phyloP scores from a whole-genome alignment of 1,140 invertebrate species.

The Bemisia tabaci region DNA sequence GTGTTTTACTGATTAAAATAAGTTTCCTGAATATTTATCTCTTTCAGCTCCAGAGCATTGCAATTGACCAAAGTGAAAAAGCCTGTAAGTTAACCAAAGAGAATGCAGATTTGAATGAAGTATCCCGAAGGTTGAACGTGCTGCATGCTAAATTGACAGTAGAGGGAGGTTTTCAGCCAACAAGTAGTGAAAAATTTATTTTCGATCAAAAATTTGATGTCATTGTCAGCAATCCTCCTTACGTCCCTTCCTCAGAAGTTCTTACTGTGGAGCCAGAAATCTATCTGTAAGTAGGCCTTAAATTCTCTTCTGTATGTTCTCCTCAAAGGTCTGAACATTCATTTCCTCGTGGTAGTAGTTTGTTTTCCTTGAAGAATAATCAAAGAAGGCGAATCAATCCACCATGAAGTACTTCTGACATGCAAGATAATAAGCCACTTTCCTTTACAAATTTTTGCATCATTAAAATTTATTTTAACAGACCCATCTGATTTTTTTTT shows the following conservation, averaged over 20 bases:
- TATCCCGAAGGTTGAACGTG: constrained; percentile 34
- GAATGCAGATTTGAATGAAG: constrained; percentile 38
- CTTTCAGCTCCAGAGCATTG: constrained; percentile 34
- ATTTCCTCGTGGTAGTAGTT: no score
- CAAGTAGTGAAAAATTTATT: constrained; percentile 18
- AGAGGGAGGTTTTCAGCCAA: constrained; percentile 22
- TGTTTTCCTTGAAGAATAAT: no score
- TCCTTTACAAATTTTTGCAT: no score
- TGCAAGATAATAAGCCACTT: no score
- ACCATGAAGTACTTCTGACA: no score
- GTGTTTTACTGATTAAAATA: no score
- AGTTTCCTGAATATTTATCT: no score
- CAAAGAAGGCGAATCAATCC: no score
- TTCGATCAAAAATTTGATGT: constrained; percentile 37
- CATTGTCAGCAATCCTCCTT: constrained; percentile 51
- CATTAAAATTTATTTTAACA: no score
- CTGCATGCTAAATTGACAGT: constrained; percentile 34
- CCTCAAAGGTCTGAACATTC: no score
- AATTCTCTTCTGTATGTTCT: no score
- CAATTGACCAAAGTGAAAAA: constrained; percentile 41
- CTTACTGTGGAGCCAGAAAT: constrained; percentile 41
- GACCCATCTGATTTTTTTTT: no score
- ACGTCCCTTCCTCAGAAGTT: constrained; percentile 40
- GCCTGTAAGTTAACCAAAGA: constrained; percentile 43
- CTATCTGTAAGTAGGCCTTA: constrained; percentile 36